Base-by-base conservation (phyloP, 1,140 invertebrate species). In the Drosophila tristis region DNA sequence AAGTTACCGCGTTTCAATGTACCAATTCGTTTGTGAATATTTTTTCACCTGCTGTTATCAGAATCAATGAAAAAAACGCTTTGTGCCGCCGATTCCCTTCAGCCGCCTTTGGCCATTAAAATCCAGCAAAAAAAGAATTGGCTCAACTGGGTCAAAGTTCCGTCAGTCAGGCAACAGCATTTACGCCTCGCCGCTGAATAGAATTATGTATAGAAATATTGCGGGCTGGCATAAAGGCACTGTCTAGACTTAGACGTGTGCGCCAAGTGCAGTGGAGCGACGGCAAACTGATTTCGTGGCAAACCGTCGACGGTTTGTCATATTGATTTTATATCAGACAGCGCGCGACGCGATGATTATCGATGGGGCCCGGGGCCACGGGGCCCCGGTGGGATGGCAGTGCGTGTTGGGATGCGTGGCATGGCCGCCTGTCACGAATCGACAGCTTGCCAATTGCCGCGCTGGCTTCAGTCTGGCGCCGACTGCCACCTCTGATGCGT, bases 141-240 rank as follows among this genome's bases (percentile, higher is more conserved):
- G 43, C 50, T 20, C 35, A 86, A 86, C 64, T 86, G 64, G 82
- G 81, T 87, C 81, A 86, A 78, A 87, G 82, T 78, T 78, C 44
- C 61, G 51, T 31, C 39, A 23, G 61, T 35, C 16, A 13, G 48
- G 25, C 39, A 42, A 26, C 23, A 47, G 57, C 23, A 54, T 53
- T 42, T 49, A 57, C 43, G 55, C 55, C 26, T 45, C 20, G 59
- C 9, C 68, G 35, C 44, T 39, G 43, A 73, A 60, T 43, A 53
- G 49, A 56, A 50, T 63, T 63, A 74, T 74, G 31, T 55, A 64
- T 63, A 31, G 65, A 73, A 61, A 72, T 66, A 71, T 58, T 70
- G 25, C 0, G n/a, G 25, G 16, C 4, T 5, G 42, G 3, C 53
- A 73, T 56, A 63, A 73, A 74, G 6, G 0, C 6, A 7, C 62